Evolutionary conservation across 92 coral and sea anemone genomes (phyloP).

Genomic region (Ricordea florida): DNA sequence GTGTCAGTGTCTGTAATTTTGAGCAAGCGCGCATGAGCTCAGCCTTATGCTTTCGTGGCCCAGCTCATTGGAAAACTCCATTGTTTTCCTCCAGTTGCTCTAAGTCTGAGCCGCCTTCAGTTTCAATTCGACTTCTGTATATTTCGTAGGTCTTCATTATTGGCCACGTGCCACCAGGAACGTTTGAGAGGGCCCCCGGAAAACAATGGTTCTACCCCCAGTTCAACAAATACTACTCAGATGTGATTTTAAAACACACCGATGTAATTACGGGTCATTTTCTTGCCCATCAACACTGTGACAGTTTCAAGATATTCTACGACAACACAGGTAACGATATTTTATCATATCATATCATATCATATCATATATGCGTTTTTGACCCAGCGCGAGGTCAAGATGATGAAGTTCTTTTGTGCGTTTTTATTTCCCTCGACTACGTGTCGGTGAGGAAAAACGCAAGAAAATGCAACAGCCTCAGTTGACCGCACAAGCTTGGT

Average conservation of each 20-base stretch:
- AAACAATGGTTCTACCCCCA: slow-evolving; percentile 66
- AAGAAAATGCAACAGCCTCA: no score
- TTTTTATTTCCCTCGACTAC: no score
- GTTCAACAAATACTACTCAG: slow-evolving; percentile 50
- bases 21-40: no score
- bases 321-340: slow-evolving; percentile 33
- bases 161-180: slow-evolving; percentile 70
- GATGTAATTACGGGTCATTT: slow-evolving; percentile 56
- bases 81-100: neutral
- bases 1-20: no score
- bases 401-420: no score
- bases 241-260: slow-evolving; percentile 37
- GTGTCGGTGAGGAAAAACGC: no score
- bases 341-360: no score
- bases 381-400: no score
- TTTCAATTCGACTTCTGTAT: neutral
- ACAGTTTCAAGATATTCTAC: slow-evolving; percentile 64
- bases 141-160: slow-evolving; percentile 48
- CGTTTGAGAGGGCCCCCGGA: slow-evolving; percentile 54
- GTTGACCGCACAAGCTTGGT: no score
- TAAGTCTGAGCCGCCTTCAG: neutral
- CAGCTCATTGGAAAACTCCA: no score
- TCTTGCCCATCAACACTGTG: slow-evolving; percentile 69
- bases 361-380: no score
- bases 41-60: no score